These are phyloP conservation scores for Myiagra hebetior DNA, from an alignment of 2,113 vertebrate genomes.

Conservation along the genomic window DNA sequence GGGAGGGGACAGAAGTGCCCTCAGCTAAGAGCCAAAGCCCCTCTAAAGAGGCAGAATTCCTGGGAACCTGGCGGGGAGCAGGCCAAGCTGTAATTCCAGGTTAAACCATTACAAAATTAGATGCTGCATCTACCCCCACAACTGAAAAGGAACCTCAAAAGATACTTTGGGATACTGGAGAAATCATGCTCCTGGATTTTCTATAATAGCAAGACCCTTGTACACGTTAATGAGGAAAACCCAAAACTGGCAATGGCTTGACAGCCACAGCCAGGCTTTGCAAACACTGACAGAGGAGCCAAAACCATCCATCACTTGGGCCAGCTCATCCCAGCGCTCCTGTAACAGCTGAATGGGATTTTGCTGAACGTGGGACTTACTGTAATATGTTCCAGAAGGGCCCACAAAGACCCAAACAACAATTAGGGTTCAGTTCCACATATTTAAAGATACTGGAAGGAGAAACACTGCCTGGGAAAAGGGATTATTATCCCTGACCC, in stretches of 20 bases:
- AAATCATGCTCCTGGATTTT: not conserved
- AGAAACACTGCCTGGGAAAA: not conserved
- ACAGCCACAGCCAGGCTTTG: not conserved
- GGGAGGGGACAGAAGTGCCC: not conserved
- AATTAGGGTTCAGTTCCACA: not conserved
- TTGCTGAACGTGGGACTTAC: not conserved
- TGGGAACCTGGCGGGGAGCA: not conserved
- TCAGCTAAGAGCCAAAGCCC: not conserved
- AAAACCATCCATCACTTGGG: not conserved
- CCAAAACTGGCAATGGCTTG: not conserved
- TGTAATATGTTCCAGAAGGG: not conserved
- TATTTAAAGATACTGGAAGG: not conserved
- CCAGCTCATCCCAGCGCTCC: not conserved
- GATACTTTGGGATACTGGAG: not conserved
- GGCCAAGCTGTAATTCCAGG: not conserved
- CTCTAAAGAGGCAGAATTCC: not conserved
- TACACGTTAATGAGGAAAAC: not conserved
- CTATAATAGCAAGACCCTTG: not conserved
- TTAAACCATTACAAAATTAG: not conserved
- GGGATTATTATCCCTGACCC: not conserved
- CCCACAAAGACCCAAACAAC: not conserved
- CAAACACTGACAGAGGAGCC: rapidly evolving
- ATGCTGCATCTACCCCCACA: not conserved
- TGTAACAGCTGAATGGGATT: not conserved
- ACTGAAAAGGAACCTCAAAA: not conserved